phyloP scores from a whole-genome alignment of 2,797 vertebrate species.

The Bradypus variegatus region DNA sequence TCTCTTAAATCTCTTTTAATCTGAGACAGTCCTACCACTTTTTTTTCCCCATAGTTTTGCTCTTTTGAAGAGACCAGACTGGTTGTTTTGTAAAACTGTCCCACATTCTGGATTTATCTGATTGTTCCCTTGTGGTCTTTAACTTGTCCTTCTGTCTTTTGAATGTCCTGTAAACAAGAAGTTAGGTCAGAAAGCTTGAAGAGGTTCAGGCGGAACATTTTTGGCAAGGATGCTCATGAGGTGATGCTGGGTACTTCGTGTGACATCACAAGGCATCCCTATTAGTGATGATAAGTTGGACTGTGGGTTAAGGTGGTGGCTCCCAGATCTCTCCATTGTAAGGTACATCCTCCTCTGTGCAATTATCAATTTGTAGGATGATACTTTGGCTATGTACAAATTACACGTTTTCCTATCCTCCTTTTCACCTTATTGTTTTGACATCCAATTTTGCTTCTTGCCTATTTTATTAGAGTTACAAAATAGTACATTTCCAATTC shows the following conservation, averaged over 20 bases:
- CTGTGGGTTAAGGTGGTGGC: background rate
- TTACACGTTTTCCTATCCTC: slow-evolving; percentile 24
- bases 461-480: background rate
- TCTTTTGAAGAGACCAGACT: background rate
- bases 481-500: background rate
- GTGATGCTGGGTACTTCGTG: background rate
- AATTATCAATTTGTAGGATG: background rate
- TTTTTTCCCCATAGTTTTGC: fast-evolving
- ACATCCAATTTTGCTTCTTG: background rate
- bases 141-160: slow-evolving; percentile 27
- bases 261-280: background rate
- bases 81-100: slow-evolving; percentile 13
- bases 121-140: background rate
- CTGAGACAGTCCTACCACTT: background rate
- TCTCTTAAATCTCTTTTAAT: slow-evolving; percentile 22
- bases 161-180: slow-evolving; percentile 24
- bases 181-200: slow-evolving; percentile 22
- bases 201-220: slow-evolving; percentile 23
- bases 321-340: background rate
- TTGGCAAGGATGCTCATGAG: background rate
- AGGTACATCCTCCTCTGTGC: background rate
- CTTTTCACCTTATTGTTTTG: slow-evolving; percentile 10
- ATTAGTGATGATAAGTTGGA: background rate
- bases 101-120: slow-evolving; percentile 47
- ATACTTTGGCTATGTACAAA: background rate